phyloP scores from a whole-genome alignment of 2,888 invertebrate genomes.

The Epirrhoe tristata region DNA sequence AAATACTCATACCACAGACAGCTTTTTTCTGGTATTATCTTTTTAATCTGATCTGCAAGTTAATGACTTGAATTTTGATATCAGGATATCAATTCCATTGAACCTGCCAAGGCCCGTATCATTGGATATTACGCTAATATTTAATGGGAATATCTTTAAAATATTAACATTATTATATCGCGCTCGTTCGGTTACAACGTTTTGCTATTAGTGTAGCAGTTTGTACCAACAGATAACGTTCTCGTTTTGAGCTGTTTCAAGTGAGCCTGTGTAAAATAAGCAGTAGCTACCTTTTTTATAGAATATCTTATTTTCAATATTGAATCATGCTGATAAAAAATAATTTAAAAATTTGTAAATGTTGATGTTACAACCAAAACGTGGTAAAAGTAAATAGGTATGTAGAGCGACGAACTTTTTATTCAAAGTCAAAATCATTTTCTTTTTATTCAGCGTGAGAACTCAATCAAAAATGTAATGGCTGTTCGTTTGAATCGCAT shows the following conservation, averaged over 20 bases:
- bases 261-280: slow-evolving; percentile 13
- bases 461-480: too few relatives aligned
- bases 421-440: too few relatives aligned
- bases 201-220: slow-evolving; percentile 73
- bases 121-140: slow-evolving; percentile 33
- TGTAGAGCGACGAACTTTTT: too few relatives aligned
- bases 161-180: slow-evolving; percentile 62
- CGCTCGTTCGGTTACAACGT: slow-evolving; percentile 64
- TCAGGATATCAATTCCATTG: slow-evolving; percentile 1
- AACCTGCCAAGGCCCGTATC: slow-evolving; percentile 34
- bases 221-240: slow-evolving; percentile 72
- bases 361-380: too few relatives aligned
- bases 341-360: too few relatives aligned
- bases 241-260: slow-evolving; percentile 51
- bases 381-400: too few relatives aligned
- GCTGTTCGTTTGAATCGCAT: too few relatives aligned
- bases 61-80: background rate
- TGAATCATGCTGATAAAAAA: background rate
- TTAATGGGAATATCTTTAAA: slow-evolving; percentile 47
- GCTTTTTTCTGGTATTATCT: background rate
- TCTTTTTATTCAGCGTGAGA: too few relatives aligned
- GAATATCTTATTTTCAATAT: background rate
- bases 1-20: too few relatives aligned
- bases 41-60: background rate
- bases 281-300: background rate